Base-by-base conservation (phyloP, 2,797 vertebrate genomes). In the Sebastiscus albofasciatus region DNA sequence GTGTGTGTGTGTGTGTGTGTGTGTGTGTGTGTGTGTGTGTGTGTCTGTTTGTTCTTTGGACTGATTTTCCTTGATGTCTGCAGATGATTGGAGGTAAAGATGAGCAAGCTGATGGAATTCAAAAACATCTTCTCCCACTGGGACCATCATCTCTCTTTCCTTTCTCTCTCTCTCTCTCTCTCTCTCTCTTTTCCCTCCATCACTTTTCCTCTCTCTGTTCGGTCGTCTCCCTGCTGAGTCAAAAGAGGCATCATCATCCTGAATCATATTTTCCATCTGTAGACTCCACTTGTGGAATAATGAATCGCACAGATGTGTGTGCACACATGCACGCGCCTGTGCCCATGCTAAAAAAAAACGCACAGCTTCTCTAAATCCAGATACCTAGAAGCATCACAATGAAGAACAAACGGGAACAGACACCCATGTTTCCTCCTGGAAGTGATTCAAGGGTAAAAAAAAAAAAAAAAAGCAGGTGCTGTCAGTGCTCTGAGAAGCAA, bases 251-350 rank as follows among this genome's bases (percentile, higher is more conserved):
- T 93, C 92, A 90, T 90, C 89, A 69, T 90, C 89, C 83, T 81
- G 91, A 90, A 91, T 94, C 91, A 94, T 34, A 89, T 91, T 93
- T 95, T 95, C 94, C 94, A 93, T 93, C 93, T 92, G 91, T 86
- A 36, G 62, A 88, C 86, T 92, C 87, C 67, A 79, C 89, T 92
- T 88, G 83, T 82, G 86, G 75, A 92, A 88, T 93, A 94, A 95
- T 92, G 91, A 89, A 79, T 92, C 80, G 81, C 76, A 74, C 94
- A 95, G 93, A 93, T n/a, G n/a, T 93, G 93, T 90, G 86, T 77
- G 84, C 72, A 84, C 81, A 71, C 79, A 56, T 29, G 34, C 74
- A 59, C 54, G 76, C 42, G 73, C 82, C 49, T 77, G 88, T 87
- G 82, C 87, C 90, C 88, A 82, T 56, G 75, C 76, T 39, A 34